Evolutionary conservation across 2,888 invertebrate species (phyloP).

Genomic region (Apomyelois bistriatella): DNA sequence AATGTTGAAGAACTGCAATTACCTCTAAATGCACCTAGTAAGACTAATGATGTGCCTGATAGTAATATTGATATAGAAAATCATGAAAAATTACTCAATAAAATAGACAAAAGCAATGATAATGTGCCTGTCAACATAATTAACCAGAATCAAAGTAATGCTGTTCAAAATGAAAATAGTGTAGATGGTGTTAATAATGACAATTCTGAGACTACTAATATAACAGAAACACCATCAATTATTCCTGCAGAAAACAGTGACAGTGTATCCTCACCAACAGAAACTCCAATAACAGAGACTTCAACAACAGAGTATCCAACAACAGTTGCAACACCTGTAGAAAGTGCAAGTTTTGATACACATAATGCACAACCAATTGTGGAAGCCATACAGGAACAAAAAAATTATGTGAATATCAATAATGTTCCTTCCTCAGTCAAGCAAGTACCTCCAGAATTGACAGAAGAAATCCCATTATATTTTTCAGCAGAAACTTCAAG

Average conservation of each 20-base stretch:
- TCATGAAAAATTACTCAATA: constrained; percentile 7
- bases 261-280: not conserved
- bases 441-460: not conserved
- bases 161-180: constrained; percentile 17
- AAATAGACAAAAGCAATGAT: not conserved
- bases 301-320: not conserved
- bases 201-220: not conserved
- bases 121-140: constrained; percentile 3
- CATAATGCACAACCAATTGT: not conserved
- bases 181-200: constrained; percentile 4
- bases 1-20: constrained; percentile 27
- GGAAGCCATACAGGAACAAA: not conserved
- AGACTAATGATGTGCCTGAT: constrained; percentile 29
- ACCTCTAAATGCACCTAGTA: constrained; percentile 25
- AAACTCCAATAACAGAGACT: not conserved
- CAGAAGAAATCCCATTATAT: not conserved
- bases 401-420: not conserved
- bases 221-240: not conserved
- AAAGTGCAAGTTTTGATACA: not conserved
- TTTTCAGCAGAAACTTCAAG: constrained; percentile 1
- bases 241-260: not conserved
- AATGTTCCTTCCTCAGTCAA: not conserved
- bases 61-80: constrained; percentile 22
- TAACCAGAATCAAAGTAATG: not conserved
- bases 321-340: not conserved